A percentile compares a stretch with the other conserved stretches of the same genome.
Conservation (phyloP, 2,888 invertebrate genomes). For the Metacarcinus magister region DNA sequence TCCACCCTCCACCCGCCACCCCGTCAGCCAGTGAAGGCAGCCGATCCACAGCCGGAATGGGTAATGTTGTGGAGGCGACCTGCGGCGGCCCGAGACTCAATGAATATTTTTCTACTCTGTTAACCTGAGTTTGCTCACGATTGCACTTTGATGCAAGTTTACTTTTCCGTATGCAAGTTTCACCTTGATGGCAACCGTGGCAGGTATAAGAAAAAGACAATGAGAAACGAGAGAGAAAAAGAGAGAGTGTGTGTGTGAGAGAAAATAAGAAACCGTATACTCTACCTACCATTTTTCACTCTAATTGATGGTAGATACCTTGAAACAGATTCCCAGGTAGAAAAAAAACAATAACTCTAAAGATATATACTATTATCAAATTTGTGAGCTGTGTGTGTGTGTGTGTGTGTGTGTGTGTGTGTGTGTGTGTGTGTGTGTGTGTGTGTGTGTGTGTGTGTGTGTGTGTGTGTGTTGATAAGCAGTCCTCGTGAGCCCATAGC, state of each 20-base stretch:
- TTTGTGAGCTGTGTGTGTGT: too few relatives aligned
- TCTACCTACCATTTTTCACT: too few relatives aligned
- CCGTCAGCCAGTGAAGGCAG: background rate
- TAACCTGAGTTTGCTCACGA: background rate
- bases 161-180: background rate
- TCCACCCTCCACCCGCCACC: background rate
- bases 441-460: slow-evolving; percentile 26
- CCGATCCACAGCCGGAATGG: background rate
- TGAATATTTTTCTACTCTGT: slow-evolving; percentile 44
- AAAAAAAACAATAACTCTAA: too few relatives aligned
- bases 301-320: too few relatives aligned
- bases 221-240: background rate
- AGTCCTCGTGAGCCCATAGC: background rate
- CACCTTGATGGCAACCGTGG: background rate
- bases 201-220: background rate
- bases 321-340: too few relatives aligned
- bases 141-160: slow-evolving; percentile 11
- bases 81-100: background rate
- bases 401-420: background rate
- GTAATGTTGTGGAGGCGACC: slow-evolving; percentile 20
- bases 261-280: background rate
- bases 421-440: slow-evolving; percentile 26
- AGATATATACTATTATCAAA: too few relatives aligned
- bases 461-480: background rate
- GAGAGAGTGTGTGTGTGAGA: background rate